phyloP scores from a whole-genome alignment of 1,140 invertebrate genomes.

The Oppia nitens region DNA sequence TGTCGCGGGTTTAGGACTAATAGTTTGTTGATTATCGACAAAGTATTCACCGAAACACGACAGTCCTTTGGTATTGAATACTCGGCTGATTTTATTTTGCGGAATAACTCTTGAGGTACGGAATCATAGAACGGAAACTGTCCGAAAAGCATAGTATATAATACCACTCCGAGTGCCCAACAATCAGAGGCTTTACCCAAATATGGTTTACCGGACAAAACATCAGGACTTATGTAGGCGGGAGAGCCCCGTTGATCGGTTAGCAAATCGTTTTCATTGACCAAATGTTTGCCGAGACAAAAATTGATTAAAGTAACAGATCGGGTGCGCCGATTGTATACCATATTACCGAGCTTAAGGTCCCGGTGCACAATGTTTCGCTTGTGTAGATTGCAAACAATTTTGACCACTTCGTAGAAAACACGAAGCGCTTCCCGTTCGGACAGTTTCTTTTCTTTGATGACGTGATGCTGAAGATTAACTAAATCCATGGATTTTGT shows the following conservation, averaged over 20 bases:
- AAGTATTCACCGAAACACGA: conserved; percentile 38
- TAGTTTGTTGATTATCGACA: conserved; percentile 37
- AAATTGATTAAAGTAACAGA: conserved; percentile 61
- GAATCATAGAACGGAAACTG: conserved; percentile 70
- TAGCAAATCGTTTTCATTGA: conserved; percentile 51
- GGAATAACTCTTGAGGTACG: conserved; percentile 55
- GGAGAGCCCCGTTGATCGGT: conserved; percentile 65
- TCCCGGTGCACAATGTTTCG: conserved; percentile 66
- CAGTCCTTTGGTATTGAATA: conserved; percentile 43
- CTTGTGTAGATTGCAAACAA: conserved; percentile 56
- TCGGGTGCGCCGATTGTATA: conserved; percentile 49
- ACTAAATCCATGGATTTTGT: conserved; percentile 46
- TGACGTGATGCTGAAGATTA: conserved; percentile 65
- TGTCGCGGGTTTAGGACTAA: conserved; percentile 39
- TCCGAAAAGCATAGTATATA: conserved; percentile 71
- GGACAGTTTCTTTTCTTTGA: conserved; percentile 55
- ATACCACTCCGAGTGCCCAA: conserved; percentile 65
- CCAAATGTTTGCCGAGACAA: conserved; percentile 58
- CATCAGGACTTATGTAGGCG: conserved; percentile 68
- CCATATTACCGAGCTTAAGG: conserved; percentile 60
- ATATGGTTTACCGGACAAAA: conserved; percentile 43
- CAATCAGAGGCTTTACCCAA: conserved; percentile 58
- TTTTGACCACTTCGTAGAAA: conserved; percentile 54
- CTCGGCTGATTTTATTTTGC: conserved; percentile 51
- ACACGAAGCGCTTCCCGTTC: conserved; percentile 58